Base-by-base conservation (phyloP, 2,888 invertebrate genomes). In the Trisateles emortualis region DNA sequence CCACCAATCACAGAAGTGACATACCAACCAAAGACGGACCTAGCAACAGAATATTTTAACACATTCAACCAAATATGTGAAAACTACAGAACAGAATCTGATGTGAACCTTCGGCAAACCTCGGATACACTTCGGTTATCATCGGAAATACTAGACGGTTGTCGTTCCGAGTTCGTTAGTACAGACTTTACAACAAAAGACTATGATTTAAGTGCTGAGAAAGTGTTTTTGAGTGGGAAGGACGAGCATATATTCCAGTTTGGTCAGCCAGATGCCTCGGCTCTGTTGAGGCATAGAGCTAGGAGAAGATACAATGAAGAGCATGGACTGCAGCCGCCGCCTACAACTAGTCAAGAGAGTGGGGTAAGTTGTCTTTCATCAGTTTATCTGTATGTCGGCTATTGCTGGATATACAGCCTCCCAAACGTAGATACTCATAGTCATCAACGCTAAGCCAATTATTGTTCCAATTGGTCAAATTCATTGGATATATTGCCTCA, bases 201-300 rank as follows among this genome's bases (percentile, higher is more conserved):
- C 60, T 73, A 54, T 55, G 72, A 74, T 0, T 13, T 62, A n/a
- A 53, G 63, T 40, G 65, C 55, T 55, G 84, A 95, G 86, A 91
- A 83, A 56, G 84, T 84, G 81, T 86, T 88, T 42, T 42, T 85
- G 32, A 73, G 68, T 59, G 83, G 77, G 8, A 87, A 86, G 42
- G 90, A 91, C 13, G 88, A 92, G 22, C 88, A 87, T 72, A 81
- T 90, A 61, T 92, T 92, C 56, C 87, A 87, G 68, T 92, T 92
- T 36, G 96, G 95, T 59, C 95, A 95, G 74, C 95, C 95, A 1
- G 92, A 92, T 42, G 90, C 92, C 13, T 88, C 92, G 73, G 94
- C 90, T 79, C 84, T 94, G 79, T 91, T 94, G 67, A 84, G 86
- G 86, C 94, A 86, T 68, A 79, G 86, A 64, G 94, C 92, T 48